A percentile compares a stretch with the other conserved stretches of the same genome.
Conservation (phyloP, 2,888 invertebrate genomes). For the Terebella lapidaria region DNA sequence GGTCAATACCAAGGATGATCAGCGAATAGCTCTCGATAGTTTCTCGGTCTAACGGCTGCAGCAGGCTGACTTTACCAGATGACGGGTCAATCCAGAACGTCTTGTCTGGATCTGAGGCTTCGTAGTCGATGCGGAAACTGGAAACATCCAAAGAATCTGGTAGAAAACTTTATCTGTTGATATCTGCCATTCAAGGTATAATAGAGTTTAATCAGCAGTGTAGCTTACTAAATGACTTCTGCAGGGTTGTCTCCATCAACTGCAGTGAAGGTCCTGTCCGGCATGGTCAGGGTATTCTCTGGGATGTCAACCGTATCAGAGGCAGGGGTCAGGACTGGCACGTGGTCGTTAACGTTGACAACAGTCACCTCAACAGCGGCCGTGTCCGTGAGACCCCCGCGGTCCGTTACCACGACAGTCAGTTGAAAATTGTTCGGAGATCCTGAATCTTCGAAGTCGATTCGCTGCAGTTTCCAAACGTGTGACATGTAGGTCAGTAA, state of each 20-base stretch:
- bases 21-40: conserved; percentile 28
- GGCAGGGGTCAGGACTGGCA: conserved; percentile 74
- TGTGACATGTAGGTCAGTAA: not conserved
- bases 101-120: conserved; percentile 12
- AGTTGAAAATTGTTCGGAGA: not conserved
- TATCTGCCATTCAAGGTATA: too few species aligned
- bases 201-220: too few species aligned
- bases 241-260: too few species aligned
- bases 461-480: not conserved
- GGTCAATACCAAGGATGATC: conserved; percentile 42
- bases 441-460: not conserved
- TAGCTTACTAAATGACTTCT: too few species aligned
- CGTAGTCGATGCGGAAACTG: conserved; percentile 19
- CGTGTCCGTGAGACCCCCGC: not conserved
- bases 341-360: conserved; percentile 89
- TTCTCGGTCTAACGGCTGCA: conserved; percentile 37
- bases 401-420: not conserved
- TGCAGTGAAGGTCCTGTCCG: conserved; percentile 60
- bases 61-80: conserved; percentile 13
- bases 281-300: not conserved
- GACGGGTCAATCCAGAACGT: conserved; percentile 12
- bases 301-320: not conserved
- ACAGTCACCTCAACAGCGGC: conserved; percentile 70
- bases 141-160: too few species aligned
- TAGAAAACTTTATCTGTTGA: too few species aligned